These are phyloP conservation scores for Phyllotis vaccarum DNA, from an alignment of 2,797 vertebrate genomes.

Conservation along the genomic window DNA sequence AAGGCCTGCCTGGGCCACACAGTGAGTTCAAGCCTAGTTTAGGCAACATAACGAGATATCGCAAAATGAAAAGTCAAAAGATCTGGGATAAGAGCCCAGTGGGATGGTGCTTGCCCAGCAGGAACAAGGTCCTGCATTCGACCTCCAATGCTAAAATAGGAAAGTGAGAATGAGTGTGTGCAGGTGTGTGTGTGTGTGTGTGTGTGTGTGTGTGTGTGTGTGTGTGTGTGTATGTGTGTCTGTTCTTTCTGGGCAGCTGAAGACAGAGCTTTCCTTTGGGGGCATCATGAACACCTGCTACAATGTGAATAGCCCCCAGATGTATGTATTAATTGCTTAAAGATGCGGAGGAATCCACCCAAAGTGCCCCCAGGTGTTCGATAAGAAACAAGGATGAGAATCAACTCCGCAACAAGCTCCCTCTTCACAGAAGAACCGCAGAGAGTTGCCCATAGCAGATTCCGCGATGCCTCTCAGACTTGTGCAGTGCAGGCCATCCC, in stretches of 20 bases:
- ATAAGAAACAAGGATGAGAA: conserved; percentile 3
- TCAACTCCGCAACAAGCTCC: not conserved
- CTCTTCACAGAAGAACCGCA: accelerated
- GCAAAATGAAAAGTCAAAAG: not conserved
- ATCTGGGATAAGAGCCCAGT: not conserved
- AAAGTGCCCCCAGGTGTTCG: conserved; percentile 12
- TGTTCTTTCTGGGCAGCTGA: not conserved
- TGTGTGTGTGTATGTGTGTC: too few relatives aligned
- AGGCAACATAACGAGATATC: not conserved
- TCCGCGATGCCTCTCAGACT: accelerated
- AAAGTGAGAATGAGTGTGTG: not conserved
- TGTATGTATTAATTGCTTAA: not conserved
- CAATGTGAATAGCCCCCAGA: not conserved
- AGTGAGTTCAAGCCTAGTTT: not conserved
- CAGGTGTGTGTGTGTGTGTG: too few relatives aligned
- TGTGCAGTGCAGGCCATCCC: accelerated
- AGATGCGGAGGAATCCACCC: not conserved
- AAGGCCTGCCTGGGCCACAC: not conserved
- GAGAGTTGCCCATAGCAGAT: accelerated
- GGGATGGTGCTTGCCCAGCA: too few relatives aligned
- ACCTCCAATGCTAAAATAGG: not conserved
- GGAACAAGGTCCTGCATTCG: not conserved
- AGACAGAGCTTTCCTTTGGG: not conserved
- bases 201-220: too few relatives aligned
- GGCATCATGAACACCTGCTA: accelerated